These are phyloP conservation scores for Eclectus roratus DNA, from an alignment of 2,113 vertebrate genomes.

Conservation along the genomic window DNA sequence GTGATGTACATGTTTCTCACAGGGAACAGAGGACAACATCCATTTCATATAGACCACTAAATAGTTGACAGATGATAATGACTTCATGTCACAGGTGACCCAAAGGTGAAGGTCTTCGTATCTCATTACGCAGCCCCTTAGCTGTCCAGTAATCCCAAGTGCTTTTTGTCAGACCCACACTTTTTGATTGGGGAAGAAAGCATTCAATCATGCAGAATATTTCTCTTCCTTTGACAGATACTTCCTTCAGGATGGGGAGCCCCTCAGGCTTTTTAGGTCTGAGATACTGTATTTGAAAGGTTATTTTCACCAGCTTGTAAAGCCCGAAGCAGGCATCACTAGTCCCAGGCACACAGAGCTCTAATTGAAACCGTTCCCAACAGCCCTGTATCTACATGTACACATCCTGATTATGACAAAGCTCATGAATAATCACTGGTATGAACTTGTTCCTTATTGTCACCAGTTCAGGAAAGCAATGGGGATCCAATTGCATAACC, in stretches of 20 bases:
- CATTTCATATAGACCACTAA: conserved; percentile 5
- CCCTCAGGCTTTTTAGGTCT: conserved; percentile 3
- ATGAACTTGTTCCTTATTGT: conserved; percentile 58
- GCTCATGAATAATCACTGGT: conserved; percentile 69
- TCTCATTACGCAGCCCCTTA: not conserved
- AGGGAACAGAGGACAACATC: not conserved
- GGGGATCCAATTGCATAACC: conserved; percentile 50
- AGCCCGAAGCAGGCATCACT: not conserved
- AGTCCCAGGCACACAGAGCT: conserved; percentile 22
- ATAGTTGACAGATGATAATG: conserved; percentile 34
- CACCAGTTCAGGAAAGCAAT: conserved; percentile 56
- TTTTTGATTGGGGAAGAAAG: not conserved
- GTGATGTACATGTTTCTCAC: not conserved
- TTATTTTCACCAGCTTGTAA: conserved; percentile 15
- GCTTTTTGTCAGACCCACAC: not conserved
- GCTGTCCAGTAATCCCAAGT: conserved; percentile 1
- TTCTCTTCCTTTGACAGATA: not conserved
- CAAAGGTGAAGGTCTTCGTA: conserved; percentile 28
- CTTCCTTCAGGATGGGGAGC: conserved; percentile 8
- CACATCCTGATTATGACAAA: conserved; percentile 60
- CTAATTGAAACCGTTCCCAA: conserved; percentile 43
- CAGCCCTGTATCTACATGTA: conserved; percentile 56
- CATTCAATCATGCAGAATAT: not conserved
- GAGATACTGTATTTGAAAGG: not conserved
- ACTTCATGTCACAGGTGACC: conserved; percentile 22